Base-by-base conservation (phyloP, 2,113 vertebrate genomes). In the Aspiorhynchus laticeps region DNA sequence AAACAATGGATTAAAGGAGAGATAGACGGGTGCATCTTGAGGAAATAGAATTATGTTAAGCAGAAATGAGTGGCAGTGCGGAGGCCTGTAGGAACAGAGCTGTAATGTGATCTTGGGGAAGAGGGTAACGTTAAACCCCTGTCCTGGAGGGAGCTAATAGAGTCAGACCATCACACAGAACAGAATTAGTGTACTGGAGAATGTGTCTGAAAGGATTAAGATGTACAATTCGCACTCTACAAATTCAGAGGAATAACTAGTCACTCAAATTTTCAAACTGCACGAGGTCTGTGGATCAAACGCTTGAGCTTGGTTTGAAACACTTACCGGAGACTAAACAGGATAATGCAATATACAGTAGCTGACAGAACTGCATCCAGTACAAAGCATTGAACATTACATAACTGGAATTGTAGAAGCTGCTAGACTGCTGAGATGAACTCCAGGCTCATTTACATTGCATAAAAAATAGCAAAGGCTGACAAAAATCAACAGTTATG, bases 141-240 rank as follows among this genome's bases (percentile, higher is more conserved):
- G 36, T 43, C 14, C 36, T 81, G 26, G 26, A 41, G 38, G 3
- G 33, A 80, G 33, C 53, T 24, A 63, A 80, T 61, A 26, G 59
- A 65, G 80, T 46, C 80, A 81, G 80, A 24, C 76, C 26, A 41
- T 74, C 36, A 10, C 36, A 33, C 76, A 51, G 76, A 78, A 78
- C 1, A 21, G 46, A 33, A 78, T 78, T 53, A 78, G 15, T 5
- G 74, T 26, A 48, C 41, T 76, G 9, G 41, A 46, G 11, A 75
- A 26, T 28, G 41, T 76, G 74, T 43, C 38, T 81, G 80, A 43
- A 81, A 46, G 80, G 59, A 67, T 67, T 65, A 46, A 43, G 53
- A 63, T 56, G 41, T 76, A 6, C 46, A 78, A 10, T 77, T n/a
- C 11, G 11, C 41, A 24, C 73, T 24, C 3, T 5, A 5, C 69